Percentiles rank a stretch among this genome's conserved stretches.
These are phyloP conservation scores for Lepidostoma basale DNA, from an alignment of 1,140 invertebrate genomes.

Conservation along the genomic window DNA sequence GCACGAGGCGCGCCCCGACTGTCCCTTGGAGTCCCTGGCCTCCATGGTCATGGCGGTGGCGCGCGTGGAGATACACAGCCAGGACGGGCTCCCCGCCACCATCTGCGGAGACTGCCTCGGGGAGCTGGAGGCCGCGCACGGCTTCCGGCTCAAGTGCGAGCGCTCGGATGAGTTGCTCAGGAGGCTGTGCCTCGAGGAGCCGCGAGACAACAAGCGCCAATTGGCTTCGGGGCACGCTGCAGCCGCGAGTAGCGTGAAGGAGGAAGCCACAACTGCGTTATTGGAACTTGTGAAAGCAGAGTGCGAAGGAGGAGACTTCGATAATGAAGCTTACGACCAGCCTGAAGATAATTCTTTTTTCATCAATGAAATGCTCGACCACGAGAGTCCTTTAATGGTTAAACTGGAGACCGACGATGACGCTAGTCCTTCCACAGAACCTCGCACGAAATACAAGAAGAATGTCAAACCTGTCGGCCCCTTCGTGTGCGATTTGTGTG, in stretches of 20 bases:
- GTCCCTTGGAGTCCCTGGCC: no score
- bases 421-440: constrained; percentile 66
- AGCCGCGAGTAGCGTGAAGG: no score
- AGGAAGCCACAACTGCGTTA: no score
- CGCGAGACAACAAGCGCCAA: no score
- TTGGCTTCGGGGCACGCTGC: constrained; percentile 85
- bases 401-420: constrained; percentile 65
- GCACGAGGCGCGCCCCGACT: no score
- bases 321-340: constrained; percentile 66
- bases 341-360: constrained; percentile 22
- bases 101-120: no score
- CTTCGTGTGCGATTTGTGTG: constrained; percentile 73
- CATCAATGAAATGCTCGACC: no score
- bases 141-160: constrained; percentile 77
- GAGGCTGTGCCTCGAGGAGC: constrained; percentile 79
- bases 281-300: no score
- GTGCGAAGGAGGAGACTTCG: constrained; percentile 70
- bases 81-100: no score
- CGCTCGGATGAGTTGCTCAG: constrained; percentile 82
- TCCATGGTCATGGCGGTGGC: no score
- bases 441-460: constrained; percentile 96
- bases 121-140: constrained; percentile 69
- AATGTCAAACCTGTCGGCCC: constrained; percentile 97
- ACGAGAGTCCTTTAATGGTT: background rate
- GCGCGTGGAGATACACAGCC: no score